phyloP scores from a whole-genome alignment of 2,888 invertebrate species.

The Spicauda simplicius region DNA sequence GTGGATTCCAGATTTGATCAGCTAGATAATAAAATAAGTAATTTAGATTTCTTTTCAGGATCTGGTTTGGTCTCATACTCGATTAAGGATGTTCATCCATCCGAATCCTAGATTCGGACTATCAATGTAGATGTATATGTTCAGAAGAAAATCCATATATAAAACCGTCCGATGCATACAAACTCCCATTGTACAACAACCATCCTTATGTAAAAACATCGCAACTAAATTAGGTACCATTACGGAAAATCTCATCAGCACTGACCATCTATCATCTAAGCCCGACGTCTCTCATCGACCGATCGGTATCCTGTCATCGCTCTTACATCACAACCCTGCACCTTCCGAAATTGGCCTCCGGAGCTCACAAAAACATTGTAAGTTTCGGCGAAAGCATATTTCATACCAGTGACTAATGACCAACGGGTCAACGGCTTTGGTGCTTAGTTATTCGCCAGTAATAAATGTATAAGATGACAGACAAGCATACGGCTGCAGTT shows the following conservation, averaged over 20 bases:
- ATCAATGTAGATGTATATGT: no score
- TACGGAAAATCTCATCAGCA: neutral
- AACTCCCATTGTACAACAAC: no score
- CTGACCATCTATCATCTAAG: slow-evolving; percentile 2
- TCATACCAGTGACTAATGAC: slow-evolving; percentile 45
- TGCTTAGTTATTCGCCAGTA: slow-evolving; percentile 35
- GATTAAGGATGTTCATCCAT: no score
- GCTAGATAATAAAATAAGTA: no score
- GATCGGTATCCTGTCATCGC: slow-evolving; percentile 2
- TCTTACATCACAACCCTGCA: neutral
- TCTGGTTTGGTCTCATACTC: no score
- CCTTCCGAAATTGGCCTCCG: slow-evolving; percentile 13
- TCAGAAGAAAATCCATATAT: no score
- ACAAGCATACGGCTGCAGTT: slow-evolving; percentile 4
- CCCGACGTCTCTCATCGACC: no score
- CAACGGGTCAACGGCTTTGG: slow-evolving; percentile 30
- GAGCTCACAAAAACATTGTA: slow-evolving; percentile 23
- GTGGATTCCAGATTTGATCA: no score
- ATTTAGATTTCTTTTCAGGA: no score
- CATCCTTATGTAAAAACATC: no score
- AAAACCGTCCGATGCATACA: no score
- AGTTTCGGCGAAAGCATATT: slow-evolving; percentile 42
- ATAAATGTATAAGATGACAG: slow-evolving; percentile 31
- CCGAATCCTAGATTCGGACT: no score
- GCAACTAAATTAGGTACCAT: neutral